Evolutionary conservation across 2,797 vertebrate species (phyloP), one percentile per base, ranked within the genome.

Genomic region (Coracias cyanogaster): DNA sequence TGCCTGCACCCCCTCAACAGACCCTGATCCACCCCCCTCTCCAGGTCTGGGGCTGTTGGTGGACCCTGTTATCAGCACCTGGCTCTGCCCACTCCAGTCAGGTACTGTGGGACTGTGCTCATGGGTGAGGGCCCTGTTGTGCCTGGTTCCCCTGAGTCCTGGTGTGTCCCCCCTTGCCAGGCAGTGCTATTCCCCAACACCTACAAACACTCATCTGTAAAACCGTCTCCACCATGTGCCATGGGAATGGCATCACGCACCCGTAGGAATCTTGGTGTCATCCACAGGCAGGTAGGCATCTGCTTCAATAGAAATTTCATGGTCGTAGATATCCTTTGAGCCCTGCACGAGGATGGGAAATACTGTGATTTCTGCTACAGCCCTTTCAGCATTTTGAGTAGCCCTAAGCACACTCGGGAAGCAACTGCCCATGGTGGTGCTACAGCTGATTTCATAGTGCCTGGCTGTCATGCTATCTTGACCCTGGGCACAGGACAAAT

Each of bases 271-370:
- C 48, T 98, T 98, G n/a, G 97, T 98, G 91, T 98, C 97, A 13
- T 99, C 98, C 91, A 99, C 98, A 35, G 99, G 99, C 93, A 99
- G 97, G 97, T 98, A 99, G 62, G 97, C 97, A 60, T 99, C 98
- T n/a, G 99, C 99, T 82, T 91, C 94, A 93, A 99, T 99, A 62
- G 98, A 99, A 80, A 99, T 98, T 88, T 99, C 95, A 3, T 99
- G 99, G 94, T 99, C 98, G 10, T 99, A 99, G 96, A 99, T 98
- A 80, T 99, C 97, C 24, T 58, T 94, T 41, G 98, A 98, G 58
- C 98, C 98, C 99, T 99, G 84, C 18, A 39, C 83, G 45, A 94
- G 39, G 39, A 92, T 28, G n/a, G 71, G 49, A 82, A 55, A 89
- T 16, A 37, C 33, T 39, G 55, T 9, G 11, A 67, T 51, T 90